phyloP scores from a whole-genome alignment of 2,113 vertebrate genomes.

The Scopus umbretta region DNA sequence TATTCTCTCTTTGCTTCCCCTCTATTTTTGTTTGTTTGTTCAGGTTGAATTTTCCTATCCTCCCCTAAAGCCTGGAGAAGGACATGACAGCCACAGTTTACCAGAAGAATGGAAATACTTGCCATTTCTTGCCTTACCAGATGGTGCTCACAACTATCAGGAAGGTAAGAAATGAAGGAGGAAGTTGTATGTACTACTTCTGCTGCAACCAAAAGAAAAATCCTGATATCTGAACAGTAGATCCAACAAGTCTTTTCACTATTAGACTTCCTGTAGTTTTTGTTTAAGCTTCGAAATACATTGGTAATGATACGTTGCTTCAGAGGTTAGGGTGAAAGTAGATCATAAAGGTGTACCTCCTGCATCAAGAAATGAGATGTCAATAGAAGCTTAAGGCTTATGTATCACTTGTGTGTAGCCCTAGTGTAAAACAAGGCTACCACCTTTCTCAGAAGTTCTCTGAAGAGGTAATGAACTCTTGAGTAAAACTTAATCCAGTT shows the following conservation, averaged over 20 bases:
- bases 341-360: neutral
- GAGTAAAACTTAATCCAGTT: neutral
- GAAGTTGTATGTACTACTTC: neutral
- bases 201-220: neutral
- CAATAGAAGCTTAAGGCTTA: neutral
- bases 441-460: neutral
- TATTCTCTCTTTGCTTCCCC: neutral
- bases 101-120: conserved; percentile 97
- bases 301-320: neutral
- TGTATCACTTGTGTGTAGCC: neutral
- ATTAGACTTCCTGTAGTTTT: neutral
- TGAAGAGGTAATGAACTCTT: neutral
- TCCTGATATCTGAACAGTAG: neutral
- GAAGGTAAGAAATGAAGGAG: conserved; percentile 77
- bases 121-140: conserved; percentile 92
- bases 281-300: neutral
- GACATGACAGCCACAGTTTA: conserved; percentile 86
- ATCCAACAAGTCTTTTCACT: neutral
- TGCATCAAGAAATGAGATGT: neutral
- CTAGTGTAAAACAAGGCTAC: neutral
- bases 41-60: conserved; percentile 98
- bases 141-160: conserved; percentile 96
- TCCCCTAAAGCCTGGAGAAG: conserved; percentile 83
- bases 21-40: conserved; percentile 20
- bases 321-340: neutral